phyloP scores from a whole-genome alignment of 2,113 vertebrate genomes.

The Platysternon megacephalum region DNA sequence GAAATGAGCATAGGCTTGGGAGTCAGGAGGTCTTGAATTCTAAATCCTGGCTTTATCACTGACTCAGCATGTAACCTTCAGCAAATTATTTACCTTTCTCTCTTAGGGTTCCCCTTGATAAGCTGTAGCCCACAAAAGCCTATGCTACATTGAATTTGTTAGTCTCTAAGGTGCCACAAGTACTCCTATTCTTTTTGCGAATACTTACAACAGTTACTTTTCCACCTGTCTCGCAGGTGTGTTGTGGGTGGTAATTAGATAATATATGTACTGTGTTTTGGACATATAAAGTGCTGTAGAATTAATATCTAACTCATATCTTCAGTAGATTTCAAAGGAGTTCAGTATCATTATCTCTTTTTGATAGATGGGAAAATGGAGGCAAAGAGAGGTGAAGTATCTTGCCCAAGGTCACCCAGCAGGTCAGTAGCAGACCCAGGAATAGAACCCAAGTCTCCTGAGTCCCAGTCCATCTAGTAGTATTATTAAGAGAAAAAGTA shows the following conservation, averaged over 20 bases:
- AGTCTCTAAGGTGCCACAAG: too few relatives aligned
- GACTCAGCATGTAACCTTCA: background rate
- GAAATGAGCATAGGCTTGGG: background rate
- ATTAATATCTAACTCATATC: background rate
- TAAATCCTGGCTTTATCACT: background rate
- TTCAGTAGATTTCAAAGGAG: background rate
- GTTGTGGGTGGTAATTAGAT: slow-evolving; percentile 23
- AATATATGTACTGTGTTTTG: background rate
- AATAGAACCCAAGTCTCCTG: background rate
- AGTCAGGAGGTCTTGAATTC: background rate
- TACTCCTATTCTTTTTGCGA: too few relatives aligned
- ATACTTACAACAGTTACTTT: background rate
- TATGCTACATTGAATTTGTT: too few relatives aligned
- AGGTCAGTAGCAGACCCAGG: background rate
- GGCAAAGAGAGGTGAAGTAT: too few relatives aligned
- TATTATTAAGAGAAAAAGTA: background rate
- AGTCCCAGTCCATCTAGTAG: background rate
- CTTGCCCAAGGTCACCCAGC: background rate
- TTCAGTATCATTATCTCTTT: background rate
- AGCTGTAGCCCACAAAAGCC: too few relatives aligned
- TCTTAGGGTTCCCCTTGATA: background rate
- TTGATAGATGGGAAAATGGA: background rate
- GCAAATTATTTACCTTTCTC: slow-evolving; percentile 19
- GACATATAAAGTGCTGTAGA: background rate
- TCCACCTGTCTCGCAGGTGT: background rate